phyloP scores from a whole-genome alignment of 2,797 vertebrate species.

The Ispidina picta region DNA sequence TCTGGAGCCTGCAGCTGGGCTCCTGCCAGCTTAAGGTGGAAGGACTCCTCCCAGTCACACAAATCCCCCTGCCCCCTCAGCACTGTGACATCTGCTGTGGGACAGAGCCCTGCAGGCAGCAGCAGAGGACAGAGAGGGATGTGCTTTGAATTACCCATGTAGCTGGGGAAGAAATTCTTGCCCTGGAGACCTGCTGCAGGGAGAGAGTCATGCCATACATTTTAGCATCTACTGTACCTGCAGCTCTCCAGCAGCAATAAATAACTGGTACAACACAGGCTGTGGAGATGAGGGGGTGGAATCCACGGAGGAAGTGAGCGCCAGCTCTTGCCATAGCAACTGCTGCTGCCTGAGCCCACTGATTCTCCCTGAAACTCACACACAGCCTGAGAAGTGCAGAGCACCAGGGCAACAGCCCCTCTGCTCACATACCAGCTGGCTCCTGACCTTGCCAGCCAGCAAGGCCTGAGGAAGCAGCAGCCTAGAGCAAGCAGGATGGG shows the following conservation, averaged over 20 bases:
- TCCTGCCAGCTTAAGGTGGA: background rate
- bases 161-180: background rate
- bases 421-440: background rate
- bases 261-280: background rate
- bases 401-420: background rate
- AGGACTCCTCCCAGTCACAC: background rate
- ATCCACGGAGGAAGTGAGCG: background rate
- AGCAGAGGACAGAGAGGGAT: background rate
- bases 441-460: background rate
- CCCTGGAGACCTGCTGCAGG: background rate
- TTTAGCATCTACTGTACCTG: background rate
- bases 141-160: background rate
- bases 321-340: background rate
- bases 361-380: background rate
- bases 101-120: background rate
- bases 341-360: background rate
- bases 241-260: background rate
- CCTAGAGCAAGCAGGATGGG: background rate
- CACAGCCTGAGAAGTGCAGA: fast-evolving
- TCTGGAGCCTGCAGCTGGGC: background rate
- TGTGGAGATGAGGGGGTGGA: background rate
- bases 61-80: no score
- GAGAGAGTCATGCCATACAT: fast-evolving
- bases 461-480: background rate
- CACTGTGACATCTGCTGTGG: fast-evolving